phyloP scores from a whole-genome alignment of 2,797 vertebrate genomes.

The Lepilemur septentrionalis region DNA sequence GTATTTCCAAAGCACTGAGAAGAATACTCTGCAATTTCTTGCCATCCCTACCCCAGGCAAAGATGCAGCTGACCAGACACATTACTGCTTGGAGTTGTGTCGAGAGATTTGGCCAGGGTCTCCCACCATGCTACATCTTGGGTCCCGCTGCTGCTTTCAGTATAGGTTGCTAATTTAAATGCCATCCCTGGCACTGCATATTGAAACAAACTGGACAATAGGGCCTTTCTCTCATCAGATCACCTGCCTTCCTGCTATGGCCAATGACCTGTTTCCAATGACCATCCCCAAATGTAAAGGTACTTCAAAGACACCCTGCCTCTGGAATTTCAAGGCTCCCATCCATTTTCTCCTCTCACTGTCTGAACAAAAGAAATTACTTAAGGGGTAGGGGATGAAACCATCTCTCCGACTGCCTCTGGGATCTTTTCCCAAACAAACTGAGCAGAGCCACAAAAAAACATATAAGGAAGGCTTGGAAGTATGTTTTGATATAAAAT shows the following conservation, averaged over 20 bases:
- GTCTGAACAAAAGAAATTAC: not conserved
- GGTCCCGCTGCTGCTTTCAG: not conserved
- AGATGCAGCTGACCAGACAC: not conserved
- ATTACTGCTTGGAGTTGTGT: not conserved
- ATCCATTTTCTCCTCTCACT: not conserved
- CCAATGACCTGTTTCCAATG: not conserved
- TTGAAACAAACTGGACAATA: constrained; percentile 23
- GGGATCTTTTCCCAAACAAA: not conserved
- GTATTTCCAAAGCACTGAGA: not conserved
- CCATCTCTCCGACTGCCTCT: not conserved
- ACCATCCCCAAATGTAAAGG: not conserved
- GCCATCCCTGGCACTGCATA: not conserved
- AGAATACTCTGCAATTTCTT: not conserved
- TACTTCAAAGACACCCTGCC: not conserved
- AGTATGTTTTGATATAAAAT: constrained; percentile 52
- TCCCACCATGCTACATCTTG: too few species aligned
- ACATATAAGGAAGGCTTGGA: not conserved
- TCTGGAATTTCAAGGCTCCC: not conserved
- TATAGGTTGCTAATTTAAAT: not conserved
- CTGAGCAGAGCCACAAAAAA: not conserved
- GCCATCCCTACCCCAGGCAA: not conserved
- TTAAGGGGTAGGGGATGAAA: not conserved
- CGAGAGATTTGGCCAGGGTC: not conserved
- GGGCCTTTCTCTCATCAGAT: not conserved
- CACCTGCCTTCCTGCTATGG: not conserved